Evolutionary conservation across 2,888 invertebrate species (phyloP), one percentile per base, ranked within the genome.

Genomic region (Mesopsocus fuscifrons): DNA sequence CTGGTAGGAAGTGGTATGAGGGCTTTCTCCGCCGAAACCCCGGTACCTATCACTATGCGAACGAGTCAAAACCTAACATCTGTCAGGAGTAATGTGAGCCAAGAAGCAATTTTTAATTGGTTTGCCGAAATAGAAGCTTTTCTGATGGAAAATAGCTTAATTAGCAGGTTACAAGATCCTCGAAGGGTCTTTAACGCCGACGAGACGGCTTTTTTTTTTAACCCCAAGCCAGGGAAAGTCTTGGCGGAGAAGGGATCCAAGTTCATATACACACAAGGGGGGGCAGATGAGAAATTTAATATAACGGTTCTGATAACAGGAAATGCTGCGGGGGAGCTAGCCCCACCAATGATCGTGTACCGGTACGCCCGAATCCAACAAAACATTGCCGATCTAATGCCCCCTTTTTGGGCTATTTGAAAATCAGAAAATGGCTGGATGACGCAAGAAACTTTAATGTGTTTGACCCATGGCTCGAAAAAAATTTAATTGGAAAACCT

Each of bases 341-440:
- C 51, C 40, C 52, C 53, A 20, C 52, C 54, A n/a, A 52, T 55
- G 53, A 53, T 57, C 16, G 46, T 56, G 6, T 56, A 49, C 47
- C 48, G 52, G 20, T 55, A 55, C 43, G 49, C 52, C 41, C 48
- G 51, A 48, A 48, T 54, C 35, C 52, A 53, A 41, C 21, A 41
- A 18, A 17, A 22, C 16, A 43, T 46, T n/a, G 32, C 40, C 34
- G 20, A 33, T 6, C 23, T 11, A 33, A 20, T 42, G 18, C 46
- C 46, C 17, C 21, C 40, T n/a, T 22, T 31, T 13, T 54, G 53
- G 52, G 48, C 48, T 38, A 50, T 55, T 13, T 56, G 57, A 2
- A 44, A 51, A 18, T 54, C 54, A 2, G 50, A 54, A 13, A 45
- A 42, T 35, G 57, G 57, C 2, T 58, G 54, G 56, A 59, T 59